phyloP scores from a whole-genome alignment of 2,888 invertebrate genomes.

The Hoplodrina ambigua region DNA sequence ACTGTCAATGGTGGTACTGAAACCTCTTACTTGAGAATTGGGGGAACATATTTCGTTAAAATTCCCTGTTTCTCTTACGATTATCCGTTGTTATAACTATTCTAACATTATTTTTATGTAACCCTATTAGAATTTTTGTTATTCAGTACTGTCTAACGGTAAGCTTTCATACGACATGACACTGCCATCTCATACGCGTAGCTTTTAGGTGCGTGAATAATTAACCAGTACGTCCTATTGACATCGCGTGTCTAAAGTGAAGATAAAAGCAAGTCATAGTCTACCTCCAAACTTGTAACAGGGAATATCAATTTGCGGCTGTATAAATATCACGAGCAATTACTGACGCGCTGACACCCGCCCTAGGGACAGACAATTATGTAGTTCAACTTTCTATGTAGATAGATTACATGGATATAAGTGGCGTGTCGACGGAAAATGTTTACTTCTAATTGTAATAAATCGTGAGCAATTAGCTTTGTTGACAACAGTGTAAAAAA shows the following conservation, averaged over 20 bases:
- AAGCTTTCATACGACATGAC: background rate
- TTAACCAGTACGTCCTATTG: constrained; percentile 17
- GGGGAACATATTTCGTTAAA: too few species aligned
- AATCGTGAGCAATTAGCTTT: background rate
- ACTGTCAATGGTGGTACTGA: too few species aligned
- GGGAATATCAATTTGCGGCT: constrained; percentile 65
- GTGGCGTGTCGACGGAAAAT: background rate
- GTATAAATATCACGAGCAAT: constrained; percentile 48
- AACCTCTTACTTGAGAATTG: too few species aligned
- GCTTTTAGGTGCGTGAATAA: constrained; percentile 21
- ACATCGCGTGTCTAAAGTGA: constrained; percentile 39
- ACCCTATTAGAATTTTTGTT: background rate
- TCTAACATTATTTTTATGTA: background rate
- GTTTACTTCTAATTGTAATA: background rate
- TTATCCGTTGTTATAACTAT: background rate
- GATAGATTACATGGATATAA: constrained; percentile 2
- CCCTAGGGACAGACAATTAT: constrained; percentile 24
- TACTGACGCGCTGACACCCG: constrained; percentile 33
- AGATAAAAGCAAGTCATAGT: constrained; percentile 59
- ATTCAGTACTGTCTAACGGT: background rate
- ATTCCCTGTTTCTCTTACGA: background rate
- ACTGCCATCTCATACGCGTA: background rate
- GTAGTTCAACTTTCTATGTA: constrained; percentile 3
- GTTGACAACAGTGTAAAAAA: background rate
- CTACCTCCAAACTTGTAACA: constrained; percentile 55